Evolutionary conservation across 2,113 vertebrate species (phyloP), one percentile per base, ranked within the genome.

Genomic region (Passer montanus): DNA sequence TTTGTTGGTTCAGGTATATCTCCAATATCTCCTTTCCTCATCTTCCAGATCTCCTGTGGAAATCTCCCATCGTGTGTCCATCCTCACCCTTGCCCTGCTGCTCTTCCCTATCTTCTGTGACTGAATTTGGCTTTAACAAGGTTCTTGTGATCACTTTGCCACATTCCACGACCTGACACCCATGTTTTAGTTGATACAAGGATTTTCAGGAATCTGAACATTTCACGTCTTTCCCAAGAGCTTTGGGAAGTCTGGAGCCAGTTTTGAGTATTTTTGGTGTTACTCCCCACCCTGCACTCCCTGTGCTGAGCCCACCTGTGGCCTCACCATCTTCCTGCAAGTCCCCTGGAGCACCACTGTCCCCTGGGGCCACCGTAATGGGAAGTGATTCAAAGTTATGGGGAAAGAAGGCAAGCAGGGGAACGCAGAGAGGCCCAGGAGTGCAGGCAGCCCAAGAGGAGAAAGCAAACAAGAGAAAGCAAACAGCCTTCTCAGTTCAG

Each of bases 111-210:
- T 31, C 53, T 52, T 16, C 62, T 63, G 35, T 41, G 10, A 3
- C 12, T 14, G 10, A 49, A 67, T 26, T 58, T 5, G 15, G 13
- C 68, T 59, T 15, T 23, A 15, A 53, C 33, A 37, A 22, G 13
- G 63, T 20, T 31, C 70, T 82, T 35, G 49, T 28, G 24, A 23
- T 58, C 53, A 2, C 59, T 49, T 35, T 31, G 60, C n/a, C 63
- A 8, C 31, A 7, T 62, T 6, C 39, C 50, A 2, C 13, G 52
- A 22, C 19, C 43, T 63, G 26, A 74, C 28, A 2, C 13, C 43
- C 43, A 18, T 2, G 0, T 50, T 63, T 30, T 1, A 39, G 41
- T 1, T 10, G 14, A 20, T 22, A 27, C 2, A 16, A 16, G 52
- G 23, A n/a, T 68, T 84, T 80, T 53, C 67, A 80, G 72, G 53